A percentile compares a stretch with the other conserved stretches of the same genome.
These are phyloP conservation scores for Eueides isabella DNA, from an alignment of 1,140 invertebrate genomes.

Conservation along the genomic window DNA sequence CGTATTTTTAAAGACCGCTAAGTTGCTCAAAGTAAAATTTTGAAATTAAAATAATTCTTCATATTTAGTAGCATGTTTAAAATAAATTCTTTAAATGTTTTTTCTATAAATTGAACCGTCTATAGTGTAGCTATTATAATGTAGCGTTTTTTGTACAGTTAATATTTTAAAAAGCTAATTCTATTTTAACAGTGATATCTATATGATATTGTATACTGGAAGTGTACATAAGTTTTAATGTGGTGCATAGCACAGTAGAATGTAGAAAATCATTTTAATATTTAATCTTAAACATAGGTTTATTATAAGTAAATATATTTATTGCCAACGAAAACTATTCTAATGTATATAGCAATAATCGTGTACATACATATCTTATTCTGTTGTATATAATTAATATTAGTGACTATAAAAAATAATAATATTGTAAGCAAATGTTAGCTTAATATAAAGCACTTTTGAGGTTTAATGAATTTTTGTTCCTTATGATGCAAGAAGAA, in stretches of 20 bases:
- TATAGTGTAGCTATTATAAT: constrained; percentile 26
- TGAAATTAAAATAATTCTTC: constrained; percentile 23
- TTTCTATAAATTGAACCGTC: constrained; percentile 33
- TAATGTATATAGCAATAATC: constrained; percentile 50
- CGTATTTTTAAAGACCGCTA: constrained; percentile 47
- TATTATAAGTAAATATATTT: constrained; percentile 44
- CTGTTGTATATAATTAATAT: constrained; percentile 51
- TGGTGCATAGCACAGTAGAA: constrained; percentile 66
- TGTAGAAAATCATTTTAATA: constrained; percentile 27
- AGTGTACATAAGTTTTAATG: constrained; percentile 34
- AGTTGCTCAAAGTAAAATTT: constrained; percentile 67
- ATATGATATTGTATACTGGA: constrained; percentile 24
- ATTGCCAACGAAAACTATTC: constrained; percentile 50
- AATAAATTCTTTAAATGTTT: constrained; percentile 20
- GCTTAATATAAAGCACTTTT: constrained; percentile 10
- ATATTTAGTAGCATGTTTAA: constrained; percentile 25
- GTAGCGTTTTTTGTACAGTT: constrained; percentile 29
- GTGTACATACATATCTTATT: constrained; percentile 65
- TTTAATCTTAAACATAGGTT: not conserved
- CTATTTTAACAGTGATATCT: constrained; percentile 13
- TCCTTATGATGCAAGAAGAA: not conserved
- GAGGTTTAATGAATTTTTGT: not conserved
- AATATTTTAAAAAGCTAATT: constrained; percentile 15
- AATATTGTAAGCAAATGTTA: constrained; percentile 9
- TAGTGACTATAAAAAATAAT: constrained; percentile 18